Evolutionary conservation across 2,797 vertebrate genomes (phyloP), one percentile per base, ranked within the genome.

Genomic region (Argentina silus): DNA sequence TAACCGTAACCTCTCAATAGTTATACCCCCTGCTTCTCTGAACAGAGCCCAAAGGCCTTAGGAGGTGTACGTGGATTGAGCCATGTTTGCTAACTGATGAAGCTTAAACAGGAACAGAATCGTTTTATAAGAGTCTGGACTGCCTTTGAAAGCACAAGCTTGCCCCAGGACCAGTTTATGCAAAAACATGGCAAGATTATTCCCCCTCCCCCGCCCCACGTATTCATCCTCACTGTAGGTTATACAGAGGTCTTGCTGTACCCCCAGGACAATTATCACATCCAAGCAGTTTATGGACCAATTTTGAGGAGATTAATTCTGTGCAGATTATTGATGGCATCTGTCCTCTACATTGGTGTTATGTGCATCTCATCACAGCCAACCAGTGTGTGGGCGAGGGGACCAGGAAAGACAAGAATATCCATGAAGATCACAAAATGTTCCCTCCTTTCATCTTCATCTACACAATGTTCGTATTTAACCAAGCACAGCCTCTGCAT

Each of bases 301-400:
- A 81, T 82, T 75, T 47, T 47, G 77, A 73, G 68, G 61, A 81
- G 73, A 93, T 78, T 95, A 93, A 93, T 95, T 94, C 86, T 87
- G 93, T 23, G 92, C 90, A 87, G 94, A 93, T 75, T 94, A 93
- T 95, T 96, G 95, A 76, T 91, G 92, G 83, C 90, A 93, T 77
- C 90, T 93, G 77, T 93, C 93, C 63, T 94, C 93, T 79, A 94
- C 95, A 86, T 96, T 94, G 82, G 95, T 92, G 81, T 95, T 93
- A 89, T 91, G 86, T 91, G 86, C 85, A 95, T 95, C 92, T 92
- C 87, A 77, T 83, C 19, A 74, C 17, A 76, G 17, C 10, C 76
- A 70, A 77, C 50, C 74, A 83, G 76, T 3, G 21, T 44, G 19
- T 82, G 87, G 83, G 75, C 82, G 86, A 57, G 77, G 71, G 17